phyloP scores from a whole-genome alignment of 2,888 invertebrate species.

The Pocota personata region DNA sequence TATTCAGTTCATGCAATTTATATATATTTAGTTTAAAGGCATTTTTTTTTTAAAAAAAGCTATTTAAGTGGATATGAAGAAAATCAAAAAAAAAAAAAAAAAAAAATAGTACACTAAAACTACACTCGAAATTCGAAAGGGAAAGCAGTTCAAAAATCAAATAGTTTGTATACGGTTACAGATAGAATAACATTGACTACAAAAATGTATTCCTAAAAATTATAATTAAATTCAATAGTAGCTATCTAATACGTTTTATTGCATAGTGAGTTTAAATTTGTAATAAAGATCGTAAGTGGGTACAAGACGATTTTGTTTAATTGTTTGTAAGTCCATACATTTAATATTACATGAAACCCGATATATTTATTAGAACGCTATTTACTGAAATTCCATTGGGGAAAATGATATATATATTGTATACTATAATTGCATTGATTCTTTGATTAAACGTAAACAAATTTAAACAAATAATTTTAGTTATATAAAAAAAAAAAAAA shows the following conservation, averaged over 20 bases:
- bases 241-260: not conserved
- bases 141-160: conserved; percentile 34
- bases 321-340: too few species aligned
- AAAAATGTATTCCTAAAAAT: not conserved
- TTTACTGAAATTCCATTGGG: too few species aligned
- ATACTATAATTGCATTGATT: too few species aligned
- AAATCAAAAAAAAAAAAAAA: conserved; percentile 25
- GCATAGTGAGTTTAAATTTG: not conserved
- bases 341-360: too few species aligned
- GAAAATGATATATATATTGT: too few species aligned
- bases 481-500: too few species aligned
- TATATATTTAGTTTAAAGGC: conserved; percentile 42
- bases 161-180: not conserved
- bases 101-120: conserved; percentile 3
- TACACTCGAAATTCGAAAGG: conserved; percentile 33
- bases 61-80: conserved; percentile 44
- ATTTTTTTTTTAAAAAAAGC: conserved; percentile 34
- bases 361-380: too few species aligned
- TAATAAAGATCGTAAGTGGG: not conserved
- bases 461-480: too few species aligned
- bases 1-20: conserved; percentile 52
- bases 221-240: not conserved
- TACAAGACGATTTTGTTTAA: too few species aligned
- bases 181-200: not conserved
- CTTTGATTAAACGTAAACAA: too few species aligned